Base-by-base conservation (phyloP, 2,113 vertebrate species). In the Cavia porcellus region DNA sequence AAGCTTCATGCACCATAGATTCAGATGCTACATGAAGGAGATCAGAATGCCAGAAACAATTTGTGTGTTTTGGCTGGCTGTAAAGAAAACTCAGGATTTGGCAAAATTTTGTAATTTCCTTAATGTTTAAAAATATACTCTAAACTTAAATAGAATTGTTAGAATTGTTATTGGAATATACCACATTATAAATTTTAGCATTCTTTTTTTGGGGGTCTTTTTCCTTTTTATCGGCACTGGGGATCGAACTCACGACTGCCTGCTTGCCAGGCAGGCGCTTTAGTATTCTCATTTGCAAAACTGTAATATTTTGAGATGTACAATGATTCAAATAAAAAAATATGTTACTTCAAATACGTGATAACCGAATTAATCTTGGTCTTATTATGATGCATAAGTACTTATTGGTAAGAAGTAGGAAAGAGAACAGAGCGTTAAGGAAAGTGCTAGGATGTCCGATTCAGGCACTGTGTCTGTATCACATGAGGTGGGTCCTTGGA, bases 41-140 rank as follows among this genome's bases (percentile, higher is more conserved):
- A 64, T 52, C 5, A 47, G 13, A 42, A 59, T 13, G 24, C 84
- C 42, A 89, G 62, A 91, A 55, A 42, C 66, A 80, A 62, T 57
- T 50, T 15, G 14, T 50, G 32, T 82, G 19, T 59, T 89, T 96
- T 75, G 72, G 52, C 11, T 47, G 91, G 35, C 92, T 92, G 42
- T 13, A 70, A 95, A 88, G 50, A 82, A 86, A 94, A 75, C 38
- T 57, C 3, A 47, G 15, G 42, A 52, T 81, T 93, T 84, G 85
- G 22, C 28, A 70, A 96, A 95, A 70, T 55, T 2, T 86, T 64
- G 68, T 13, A 9, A 62, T 55, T 82, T 94, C 64, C n/a, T 66
- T 80, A 70, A 68, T 28, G 55, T 74, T 75, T 47, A 77, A 83
- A 90, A 28, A 64, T 59, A 70, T 28, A 35, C 24, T 80, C 79